A percentile compares a stretch with the other conserved stretches of the same genome.
Conservation (phyloP, 2,113 vertebrate species). For the Raja brachyura region DNA sequence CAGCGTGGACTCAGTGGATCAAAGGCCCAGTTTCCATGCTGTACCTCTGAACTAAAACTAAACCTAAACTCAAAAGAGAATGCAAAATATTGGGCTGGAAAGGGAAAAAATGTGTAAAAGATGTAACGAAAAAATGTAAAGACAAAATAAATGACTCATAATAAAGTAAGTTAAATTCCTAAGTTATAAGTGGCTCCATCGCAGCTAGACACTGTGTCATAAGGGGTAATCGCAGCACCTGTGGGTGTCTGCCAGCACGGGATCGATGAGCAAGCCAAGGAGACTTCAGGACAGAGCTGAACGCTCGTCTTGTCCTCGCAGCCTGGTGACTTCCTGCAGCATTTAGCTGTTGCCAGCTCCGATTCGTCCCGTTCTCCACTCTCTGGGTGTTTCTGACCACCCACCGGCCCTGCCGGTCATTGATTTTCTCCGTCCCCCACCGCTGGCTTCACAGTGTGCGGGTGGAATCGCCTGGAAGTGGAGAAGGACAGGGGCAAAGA, state of each 20-base stretch:
- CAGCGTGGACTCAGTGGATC: too few relatives aligned
- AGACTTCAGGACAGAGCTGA: not conserved
- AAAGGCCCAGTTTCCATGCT: too few relatives aligned
- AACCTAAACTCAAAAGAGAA: not conserved
- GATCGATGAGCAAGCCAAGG: not conserved
- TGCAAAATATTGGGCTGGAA: not conserved
- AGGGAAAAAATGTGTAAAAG: not conserved
- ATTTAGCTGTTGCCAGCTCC: slow-evolving; percentile 30
- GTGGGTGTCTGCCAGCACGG: not conserved
- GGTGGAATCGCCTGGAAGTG: not conserved
- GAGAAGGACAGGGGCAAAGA: not conserved
- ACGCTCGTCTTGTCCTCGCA: not conserved
- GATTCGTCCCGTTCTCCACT: not conserved
- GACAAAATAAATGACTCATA: not conserved
- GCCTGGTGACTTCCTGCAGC: not conserved
- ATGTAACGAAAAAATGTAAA: not conserved
- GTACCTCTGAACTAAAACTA: too few relatives aligned
- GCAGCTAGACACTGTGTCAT: not conserved
- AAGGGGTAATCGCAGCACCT: not conserved
- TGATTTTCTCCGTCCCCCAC: too few relatives aligned
- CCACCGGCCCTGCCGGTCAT: not conserved
- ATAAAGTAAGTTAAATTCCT: not conserved
- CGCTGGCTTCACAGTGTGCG: not conserved
- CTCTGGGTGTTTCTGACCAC: slow-evolving; percentile 19
- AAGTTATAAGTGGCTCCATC: not conserved